A percentile compares a stretch with the other conserved stretches of the same genome.
phyloP scores from a whole-genome alignment of 2,888 invertebrate genomes.

The Drosophila anomelani region DNA sequence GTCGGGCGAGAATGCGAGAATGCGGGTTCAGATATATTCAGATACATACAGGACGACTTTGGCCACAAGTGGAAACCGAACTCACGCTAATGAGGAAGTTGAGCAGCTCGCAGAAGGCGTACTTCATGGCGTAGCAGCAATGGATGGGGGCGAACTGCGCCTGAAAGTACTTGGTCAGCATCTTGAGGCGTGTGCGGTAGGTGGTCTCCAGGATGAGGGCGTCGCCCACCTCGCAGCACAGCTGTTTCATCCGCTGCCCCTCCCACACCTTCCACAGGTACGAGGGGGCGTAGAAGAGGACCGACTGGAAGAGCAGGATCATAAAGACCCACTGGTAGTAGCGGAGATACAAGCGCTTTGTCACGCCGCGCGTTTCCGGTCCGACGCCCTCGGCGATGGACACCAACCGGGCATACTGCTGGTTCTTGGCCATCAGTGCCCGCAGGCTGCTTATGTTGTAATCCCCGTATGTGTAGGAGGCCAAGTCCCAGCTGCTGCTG shows the following conservation, averaged over 20 bases:
- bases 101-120: constrained; percentile 89
- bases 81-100: constrained; percentile 91
- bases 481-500: constrained; percentile 4
- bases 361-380: constrained; percentile 53
- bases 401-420: constrained; percentile 59
- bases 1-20: not conserved
- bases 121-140: constrained; percentile 87
- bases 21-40: too few species aligned
- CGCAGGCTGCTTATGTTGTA: constrained; percentile 48
- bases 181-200: constrained; percentile 55
- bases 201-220: constrained; percentile 62
- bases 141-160: constrained; percentile 66
- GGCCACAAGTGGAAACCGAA: not conserved
- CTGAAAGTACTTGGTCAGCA: constrained; percentile 73
- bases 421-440: constrained; percentile 47
- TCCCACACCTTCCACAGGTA: constrained; percentile 82
- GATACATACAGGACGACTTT: too few species aligned
- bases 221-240: constrained; percentile 76
- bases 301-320: constrained; percentile 78
- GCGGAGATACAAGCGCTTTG: constrained; percentile 72
- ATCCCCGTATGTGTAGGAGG: constrained; percentile 39
- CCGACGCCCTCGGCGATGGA: constrained; percentile 76
- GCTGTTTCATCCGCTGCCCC: constrained; percentile 84
- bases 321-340: constrained; percentile 83
- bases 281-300: constrained; percentile 78